Percentiles rank a stretch among this genome's conserved stretches.
Evolutionary conservation across 2,888 invertebrate genomes (phyloP).

Genomic region (Parnassius smintheus): DNA sequence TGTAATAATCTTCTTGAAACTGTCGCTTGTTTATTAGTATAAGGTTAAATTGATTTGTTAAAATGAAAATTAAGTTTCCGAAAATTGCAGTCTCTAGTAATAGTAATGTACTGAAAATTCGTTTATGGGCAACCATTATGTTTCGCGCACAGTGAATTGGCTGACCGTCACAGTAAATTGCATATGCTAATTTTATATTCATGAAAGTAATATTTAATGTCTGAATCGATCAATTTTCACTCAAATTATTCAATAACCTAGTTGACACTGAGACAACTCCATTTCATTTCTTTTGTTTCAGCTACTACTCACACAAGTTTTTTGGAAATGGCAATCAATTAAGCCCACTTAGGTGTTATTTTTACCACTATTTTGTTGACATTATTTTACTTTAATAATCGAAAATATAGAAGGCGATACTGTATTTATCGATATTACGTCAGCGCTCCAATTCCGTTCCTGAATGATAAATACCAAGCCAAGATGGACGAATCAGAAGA

Average conservation of each 20-base stretch:
- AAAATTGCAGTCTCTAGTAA: conserved; percentile 42
- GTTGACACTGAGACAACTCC: conserved; percentile 63
- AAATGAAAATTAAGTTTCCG: conserved; percentile 74
- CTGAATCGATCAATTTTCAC: conserved; percentile 39
- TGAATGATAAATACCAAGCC: conserved; percentile 30
- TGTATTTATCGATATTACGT: conserved; percentile 48
- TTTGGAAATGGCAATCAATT: conserved; percentile 42
- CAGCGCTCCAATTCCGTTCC: conserved; percentile 37
- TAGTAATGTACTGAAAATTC: conserved; percentile 8
- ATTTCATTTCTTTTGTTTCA: conserved; percentile 77
- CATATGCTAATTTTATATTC: conserved; percentile 49
- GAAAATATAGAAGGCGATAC: conserved; percentile 37
- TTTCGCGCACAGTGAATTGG: conserved; percentile 42
- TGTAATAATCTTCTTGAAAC: conserved; percentile 40
- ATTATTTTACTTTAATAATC: conserved; percentile 25
- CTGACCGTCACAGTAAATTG: conserved; percentile 48
- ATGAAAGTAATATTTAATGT: conserved; percentile 38
- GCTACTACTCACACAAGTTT: conserved; percentile 42
- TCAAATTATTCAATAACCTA: conserved; percentile 65
- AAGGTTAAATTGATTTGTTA: conserved; percentile 42
- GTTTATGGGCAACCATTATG: conserved; percentile 16
- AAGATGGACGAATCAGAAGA: conserved; percentile 69
- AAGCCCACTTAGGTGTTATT: conserved; percentile 39
- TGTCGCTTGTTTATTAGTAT: conserved; percentile 37
- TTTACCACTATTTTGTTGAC: conserved; percentile 40